A percentile compares a stretch with the other conserved stretches of the same genome.
Evolutionary conservation across 2,888 invertebrate genomes (phyloP).

Genomic region (Agrotis puta): DNA sequence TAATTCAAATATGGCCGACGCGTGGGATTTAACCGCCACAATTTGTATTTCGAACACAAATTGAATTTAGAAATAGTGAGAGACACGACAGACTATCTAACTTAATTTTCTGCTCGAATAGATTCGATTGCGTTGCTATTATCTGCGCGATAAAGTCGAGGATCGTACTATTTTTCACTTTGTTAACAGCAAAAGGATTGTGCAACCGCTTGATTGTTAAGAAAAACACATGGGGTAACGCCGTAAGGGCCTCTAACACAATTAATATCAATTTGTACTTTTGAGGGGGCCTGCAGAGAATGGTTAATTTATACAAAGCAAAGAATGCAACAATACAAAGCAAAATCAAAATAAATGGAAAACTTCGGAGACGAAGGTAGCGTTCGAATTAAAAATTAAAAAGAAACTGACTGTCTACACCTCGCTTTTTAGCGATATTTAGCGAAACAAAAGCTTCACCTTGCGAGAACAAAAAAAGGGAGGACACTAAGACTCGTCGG

Average conservation of each 20-base stretch:
- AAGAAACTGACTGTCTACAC: constrained; percentile 68
- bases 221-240: constrained; percentile 88
- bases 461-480: constrained; percentile 64
- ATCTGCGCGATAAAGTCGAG: constrained; percentile 67
- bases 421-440: constrained; percentile 75
- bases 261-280: constrained; percentile 89
- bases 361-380: constrained; percentile 50
- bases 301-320: constrained; percentile 65
- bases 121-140: constrained; percentile 69
- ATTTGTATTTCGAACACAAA: constrained; percentile 85
- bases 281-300: constrained; percentile 72
- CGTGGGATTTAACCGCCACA: constrained; percentile 82
- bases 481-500: constrained; percentile 67
- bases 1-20: constrained; percentile 84
- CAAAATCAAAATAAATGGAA: constrained; percentile 57
- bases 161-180: constrained; percentile 67
- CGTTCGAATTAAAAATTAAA: constrained; percentile 73
- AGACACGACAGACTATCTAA: constrained; percentile 76
- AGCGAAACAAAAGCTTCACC: constrained; percentile 72
- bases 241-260: constrained; percentile 84
- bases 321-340: constrained; percentile 61
- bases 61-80: constrained; percentile 84
- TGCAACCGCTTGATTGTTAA: constrained; percentile 84
- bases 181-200: constrained; percentile 71
- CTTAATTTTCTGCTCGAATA: constrained; percentile 72